phyloP scores from a whole-genome alignment of 2,113 vertebrate genomes.

The Nesoenas mayeri region DNA sequence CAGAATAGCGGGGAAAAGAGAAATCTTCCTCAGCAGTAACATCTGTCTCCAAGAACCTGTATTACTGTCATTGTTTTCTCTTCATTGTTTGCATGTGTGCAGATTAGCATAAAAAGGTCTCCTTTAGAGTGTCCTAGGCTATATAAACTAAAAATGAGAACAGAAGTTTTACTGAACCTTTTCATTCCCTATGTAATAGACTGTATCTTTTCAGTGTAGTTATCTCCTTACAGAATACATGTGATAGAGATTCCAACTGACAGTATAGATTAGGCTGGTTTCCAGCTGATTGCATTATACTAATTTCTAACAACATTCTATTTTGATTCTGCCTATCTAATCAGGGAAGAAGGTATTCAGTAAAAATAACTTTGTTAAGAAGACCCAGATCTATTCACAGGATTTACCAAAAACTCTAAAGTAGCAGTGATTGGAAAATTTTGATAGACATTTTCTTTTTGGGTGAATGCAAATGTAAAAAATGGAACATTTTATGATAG shows the following conservation, averaged over 20 bases:
- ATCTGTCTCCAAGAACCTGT: background rate
- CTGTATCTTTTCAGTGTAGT: background rate
- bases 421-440: background rate
- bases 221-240: background rate
- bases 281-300: constrained; percentile 15
- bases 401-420: background rate
- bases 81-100: background rate
- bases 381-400: background rate
- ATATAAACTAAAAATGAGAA: background rate
- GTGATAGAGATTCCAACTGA: background rate
- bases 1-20: background rate
- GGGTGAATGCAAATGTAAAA: background rate
- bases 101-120: background rate
- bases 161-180: background rate
- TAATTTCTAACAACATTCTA: background rate
- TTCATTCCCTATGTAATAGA: background rate
- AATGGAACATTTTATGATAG: background rate
- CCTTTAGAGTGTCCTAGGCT: background rate
- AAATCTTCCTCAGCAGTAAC: accelerated
- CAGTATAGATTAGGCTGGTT: background rate
- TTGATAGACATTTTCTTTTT: background rate
- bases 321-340: background rate
- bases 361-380: background rate
- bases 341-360: background rate
- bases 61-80: background rate